These are phyloP conservation scores for Xenotilapia caudafasciata DNA, from an alignment of 2,113 vertebrate genomes.

Conservation along the genomic window DNA sequence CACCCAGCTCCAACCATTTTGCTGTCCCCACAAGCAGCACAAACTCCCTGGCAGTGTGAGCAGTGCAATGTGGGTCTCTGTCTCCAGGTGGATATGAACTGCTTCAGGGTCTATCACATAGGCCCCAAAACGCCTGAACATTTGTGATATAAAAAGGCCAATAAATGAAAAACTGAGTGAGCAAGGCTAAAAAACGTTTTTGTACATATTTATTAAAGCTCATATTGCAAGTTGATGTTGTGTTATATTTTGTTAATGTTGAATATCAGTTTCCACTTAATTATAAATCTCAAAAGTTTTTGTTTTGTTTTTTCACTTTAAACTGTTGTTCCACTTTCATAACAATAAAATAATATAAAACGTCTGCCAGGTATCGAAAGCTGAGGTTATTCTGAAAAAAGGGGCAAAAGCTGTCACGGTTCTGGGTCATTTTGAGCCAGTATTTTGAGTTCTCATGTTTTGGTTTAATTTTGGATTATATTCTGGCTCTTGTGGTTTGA, in stretches of 20 bases:
- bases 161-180: not conserved
- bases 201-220: not conserved
- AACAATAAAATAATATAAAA: not conserved
- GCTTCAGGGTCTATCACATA: not conserved
- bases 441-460: not conserved
- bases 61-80: not conserved
- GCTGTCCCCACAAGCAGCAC: not conserved
- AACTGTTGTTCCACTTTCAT: not conserved
- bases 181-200: fast-evolving
- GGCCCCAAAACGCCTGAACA: not conserved
- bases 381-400: not conserved
- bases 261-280: not conserved
- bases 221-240: not conserved
- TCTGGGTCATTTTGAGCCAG: not conserved
- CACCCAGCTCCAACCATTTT: not conserved
- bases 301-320: not conserved
- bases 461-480: not conserved
- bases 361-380: not conserved
- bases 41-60: not conserved
- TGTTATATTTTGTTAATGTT: not conserved
- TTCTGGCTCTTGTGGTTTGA: not conserved
- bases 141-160: not conserved
- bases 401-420: not conserved
- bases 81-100: not conserved
- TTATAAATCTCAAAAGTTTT: not conserved